These are phyloP conservation scores for Ellobius talpinus DNA, from an alignment of 2,113 vertebrate genomes.

Conservation along the genomic window DNA sequence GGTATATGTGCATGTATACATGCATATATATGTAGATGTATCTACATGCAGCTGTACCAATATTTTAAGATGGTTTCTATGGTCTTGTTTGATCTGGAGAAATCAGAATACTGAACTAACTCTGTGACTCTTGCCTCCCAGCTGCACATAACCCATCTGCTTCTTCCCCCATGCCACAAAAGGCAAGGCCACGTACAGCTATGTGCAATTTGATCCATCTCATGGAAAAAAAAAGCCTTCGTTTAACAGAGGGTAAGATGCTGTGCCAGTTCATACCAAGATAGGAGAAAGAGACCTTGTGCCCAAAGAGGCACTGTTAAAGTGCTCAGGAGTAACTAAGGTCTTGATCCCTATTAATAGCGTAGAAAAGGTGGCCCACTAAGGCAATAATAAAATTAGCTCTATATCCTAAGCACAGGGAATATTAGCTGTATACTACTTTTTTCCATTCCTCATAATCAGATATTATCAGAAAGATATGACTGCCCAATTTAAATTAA, in stretches of 20 bases:
- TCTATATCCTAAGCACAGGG: not conserved
- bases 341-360: not conserved
- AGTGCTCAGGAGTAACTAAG: not conserved
- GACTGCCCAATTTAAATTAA: not conserved
- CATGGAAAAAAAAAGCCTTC: not conserved
- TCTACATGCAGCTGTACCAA: too few species aligned
- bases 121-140: not conserved
- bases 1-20: too few species aligned
- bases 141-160: not conserved
- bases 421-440: not conserved
- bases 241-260: not conserved
- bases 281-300: not conserved
- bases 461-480: not conserved
- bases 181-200: not conserved
- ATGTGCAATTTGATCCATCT: not conserved
- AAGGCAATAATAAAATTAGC: not conserved
- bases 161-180: not conserved
- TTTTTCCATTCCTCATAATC: not conserved
- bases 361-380: not conserved
- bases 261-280: not conserved
- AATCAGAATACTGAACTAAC: not conserved
- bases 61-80: not conserved
- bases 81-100: not conserved
- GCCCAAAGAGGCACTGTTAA: not conserved
- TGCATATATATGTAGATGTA: not conserved